Evolutionary conservation across 2,113 vertebrate species (phyloP).

Genomic region (Saguinus imperator): DNA sequence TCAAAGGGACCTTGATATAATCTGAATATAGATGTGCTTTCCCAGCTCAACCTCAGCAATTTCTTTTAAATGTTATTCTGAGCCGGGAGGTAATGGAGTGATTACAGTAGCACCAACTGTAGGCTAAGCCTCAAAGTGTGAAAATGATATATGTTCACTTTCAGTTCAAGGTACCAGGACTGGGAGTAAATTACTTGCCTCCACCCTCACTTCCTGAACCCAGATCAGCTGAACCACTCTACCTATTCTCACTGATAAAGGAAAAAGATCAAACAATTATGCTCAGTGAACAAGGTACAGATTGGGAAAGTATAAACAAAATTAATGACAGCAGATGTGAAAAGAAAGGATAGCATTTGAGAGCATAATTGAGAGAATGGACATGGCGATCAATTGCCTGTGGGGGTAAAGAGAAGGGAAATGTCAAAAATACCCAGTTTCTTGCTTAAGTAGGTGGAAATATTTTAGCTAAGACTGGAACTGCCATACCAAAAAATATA

Average conservation of each 20-base stretch:
- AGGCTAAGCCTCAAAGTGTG: not conserved
- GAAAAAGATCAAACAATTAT: not conserved
- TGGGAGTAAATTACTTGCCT: not conserved
- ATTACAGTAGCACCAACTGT: not conserved
- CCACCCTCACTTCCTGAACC: not conserved
- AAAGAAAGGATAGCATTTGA: not conserved
- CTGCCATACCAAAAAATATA: not conserved
- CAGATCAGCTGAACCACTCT: not conserved
- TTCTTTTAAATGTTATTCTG: not conserved
- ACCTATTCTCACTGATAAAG: not conserved
- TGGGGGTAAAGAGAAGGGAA: not conserved
- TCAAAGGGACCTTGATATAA: not conserved
- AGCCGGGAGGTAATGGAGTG: not conserved
- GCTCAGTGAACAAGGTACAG: not conserved
- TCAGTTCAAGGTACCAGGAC: not conserved
- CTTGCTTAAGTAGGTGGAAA: not conserved
- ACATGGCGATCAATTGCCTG: not conserved
- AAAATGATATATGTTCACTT: not conserved
- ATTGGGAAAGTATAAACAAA: not conserved
- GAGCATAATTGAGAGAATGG: not conserved
- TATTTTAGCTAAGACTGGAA: constrained; percentile 13
- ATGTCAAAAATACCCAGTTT: constrained; percentile 9
- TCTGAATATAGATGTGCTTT: not conserved
- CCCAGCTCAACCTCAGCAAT: not conserved
- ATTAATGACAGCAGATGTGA: not conserved